These are phyloP conservation scores for Ectemnius continuus DNA, from an alignment of 2,888 invertebrate species.

Conservation along the genomic window DNA sequence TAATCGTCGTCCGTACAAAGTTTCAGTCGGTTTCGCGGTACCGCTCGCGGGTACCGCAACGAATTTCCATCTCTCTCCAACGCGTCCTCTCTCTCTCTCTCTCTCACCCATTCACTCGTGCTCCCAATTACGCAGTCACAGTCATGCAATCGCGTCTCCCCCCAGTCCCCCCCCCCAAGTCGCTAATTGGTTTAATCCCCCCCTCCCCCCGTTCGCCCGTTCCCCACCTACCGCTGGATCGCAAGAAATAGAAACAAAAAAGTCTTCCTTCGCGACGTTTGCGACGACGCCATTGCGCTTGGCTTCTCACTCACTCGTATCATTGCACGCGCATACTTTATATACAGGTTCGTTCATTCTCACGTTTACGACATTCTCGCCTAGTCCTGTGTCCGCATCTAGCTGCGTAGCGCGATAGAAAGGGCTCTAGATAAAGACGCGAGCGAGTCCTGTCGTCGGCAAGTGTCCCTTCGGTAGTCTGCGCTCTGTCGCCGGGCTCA, in stretches of 20 bases:
- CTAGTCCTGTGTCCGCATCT: too few relatives aligned
- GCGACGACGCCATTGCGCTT: conserved; percentile 1
- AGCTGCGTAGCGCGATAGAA: too few relatives aligned
- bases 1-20: conserved; percentile 61
- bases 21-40: conserved; percentile 65
- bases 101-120: conserved; percentile 4
- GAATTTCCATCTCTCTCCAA: conserved; percentile 27
- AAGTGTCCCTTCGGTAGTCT: too few relatives aligned
- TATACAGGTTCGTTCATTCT: too few relatives aligned
- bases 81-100: background rate
- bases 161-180: too few relatives aligned
- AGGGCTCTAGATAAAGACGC: too few relatives aligned
- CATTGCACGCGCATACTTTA: conserved; percentile 9
- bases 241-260: conserved; percentile 57
- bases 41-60: conserved; percentile 44
- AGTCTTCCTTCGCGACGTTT: conserved; percentile 13
- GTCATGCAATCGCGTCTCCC: conserved; percentile 8
- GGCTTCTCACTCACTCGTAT: conserved; percentile 3
- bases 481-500: too few relatives aligned
- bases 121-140: background rate
- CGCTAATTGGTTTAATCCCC: conserved; percentile 14
- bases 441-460: too few relatives aligned
- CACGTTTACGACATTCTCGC: conserved; percentile 11
- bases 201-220: too few relatives aligned
- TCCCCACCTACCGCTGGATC: conserved; percentile 54